Evolutionary conservation across 1,140 invertebrate genomes (phyloP), one percentile per base, ranked within the genome.

Genomic region (Pseudachorutes palmiensis): DNA sequence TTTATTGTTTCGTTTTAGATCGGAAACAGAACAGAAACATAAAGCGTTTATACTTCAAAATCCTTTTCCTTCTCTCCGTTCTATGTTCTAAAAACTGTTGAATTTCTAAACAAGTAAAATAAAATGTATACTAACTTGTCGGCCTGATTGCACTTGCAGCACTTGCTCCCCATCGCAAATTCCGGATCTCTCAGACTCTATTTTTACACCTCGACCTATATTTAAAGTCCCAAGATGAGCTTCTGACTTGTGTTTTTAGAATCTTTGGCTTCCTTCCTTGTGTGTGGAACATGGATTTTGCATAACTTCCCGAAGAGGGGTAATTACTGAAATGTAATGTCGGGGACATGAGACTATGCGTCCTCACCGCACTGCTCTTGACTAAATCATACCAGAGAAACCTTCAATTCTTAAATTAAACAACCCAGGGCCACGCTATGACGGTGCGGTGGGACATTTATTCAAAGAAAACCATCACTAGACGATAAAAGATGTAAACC

Each of bases 91-190:
- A 5, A 57, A 9, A 57, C 22, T 19, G 3, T 57, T 5, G 5
- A 14, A 19, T 26, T 57, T 26, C 51, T 57, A 57, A 19, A 57
- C 51, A 57, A 57, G 51, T 28, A 29, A 60, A 29, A 12, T 60
- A 3, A 60, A 60, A 29, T 12, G 5, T 57, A 57, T 16, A 60
- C 58, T 60, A 29, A 60, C 58, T 60, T 60, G 24, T 60, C 58
- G 30, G 29, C 30, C 58, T 33, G 5, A 62, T 26, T 62, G 32
- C 60, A 62, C 60, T 62, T 62, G 60, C 60, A 62, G 32, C 60
- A 62, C 60, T 62, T 62, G 32, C n/a, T 62, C 24, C 60, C 60
- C 60, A 62, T 62, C 30, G 24, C 30, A 26, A 36, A 33, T 32
- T 28, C 26, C 58, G 14, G 58, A 60, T 28, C 58, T 32, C 26